phyloP scores from a whole-genome alignment of 2,113 vertebrate genomes.

The Hyla sarda region DNA sequence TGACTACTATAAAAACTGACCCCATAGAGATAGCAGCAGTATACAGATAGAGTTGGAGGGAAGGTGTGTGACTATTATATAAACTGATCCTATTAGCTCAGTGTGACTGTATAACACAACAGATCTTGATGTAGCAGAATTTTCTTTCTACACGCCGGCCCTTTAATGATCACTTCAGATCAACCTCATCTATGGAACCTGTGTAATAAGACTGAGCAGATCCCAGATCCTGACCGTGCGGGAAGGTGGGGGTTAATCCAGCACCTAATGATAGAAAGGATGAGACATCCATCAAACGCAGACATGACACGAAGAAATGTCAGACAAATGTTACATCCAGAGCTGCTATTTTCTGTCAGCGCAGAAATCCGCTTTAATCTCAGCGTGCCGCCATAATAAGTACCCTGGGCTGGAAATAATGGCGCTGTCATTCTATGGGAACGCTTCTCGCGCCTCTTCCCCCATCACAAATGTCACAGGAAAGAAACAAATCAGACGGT shows the following conservation, averaged over 20 bases:
- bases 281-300: conserved; percentile 12
- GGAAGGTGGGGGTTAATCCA: conserved; percentile 10
- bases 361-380: conserved; percentile 48
- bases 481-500: background rate
- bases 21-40: too few relatives aligned
- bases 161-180: too few relatives aligned
- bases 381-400: conserved; percentile 21
- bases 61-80: too few relatives aligned
- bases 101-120: too few relatives aligned
- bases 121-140: too few relatives aligned
- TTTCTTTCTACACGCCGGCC: too few relatives aligned
- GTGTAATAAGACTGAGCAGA: background rate
- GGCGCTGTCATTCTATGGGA: background rate
- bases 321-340: conserved; percentile 30
- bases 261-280: background rate
- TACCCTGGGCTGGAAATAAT: conserved; percentile 22
- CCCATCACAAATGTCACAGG: conserved; percentile 40
- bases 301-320: conserved; percentile 27
- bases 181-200: too few relatives aligned
- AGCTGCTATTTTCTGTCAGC: conserved; percentile 48
- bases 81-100: too few relatives aligned
- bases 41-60: too few relatives aligned
- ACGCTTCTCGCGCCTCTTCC: background rate
- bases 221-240: background rate
- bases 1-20: too few relatives aligned